These are phyloP conservation scores for Paracyprichromis sp. DNA, from an alignment of 2,113 vertebrate genomes.

Conservation along the genomic window DNA sequence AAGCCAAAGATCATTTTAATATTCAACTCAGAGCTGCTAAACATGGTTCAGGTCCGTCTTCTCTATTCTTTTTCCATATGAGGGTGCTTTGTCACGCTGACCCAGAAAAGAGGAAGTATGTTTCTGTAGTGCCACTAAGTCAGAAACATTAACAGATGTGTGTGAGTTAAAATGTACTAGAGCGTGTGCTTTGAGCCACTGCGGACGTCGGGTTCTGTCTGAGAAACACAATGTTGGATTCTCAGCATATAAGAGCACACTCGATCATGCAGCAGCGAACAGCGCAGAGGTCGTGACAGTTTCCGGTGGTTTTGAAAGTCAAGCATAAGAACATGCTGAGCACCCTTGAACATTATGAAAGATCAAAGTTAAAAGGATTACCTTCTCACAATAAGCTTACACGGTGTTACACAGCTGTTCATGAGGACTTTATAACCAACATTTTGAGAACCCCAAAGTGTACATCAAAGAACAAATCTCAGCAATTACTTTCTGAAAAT, in stretches of 20 bases:
- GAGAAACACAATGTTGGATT: not conserved
- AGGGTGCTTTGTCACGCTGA: not conserved
- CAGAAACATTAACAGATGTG: not conserved
- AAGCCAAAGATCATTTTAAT: not conserved
- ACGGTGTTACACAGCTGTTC: not conserved
- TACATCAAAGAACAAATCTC: not conserved
- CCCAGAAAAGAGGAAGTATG: not conserved
- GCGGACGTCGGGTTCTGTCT: fast-evolving
- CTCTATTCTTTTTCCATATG: not conserved
- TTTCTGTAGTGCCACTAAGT: not conserved
- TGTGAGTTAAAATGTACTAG: not conserved
- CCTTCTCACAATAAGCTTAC: not conserved
- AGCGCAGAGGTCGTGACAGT: not conserved
- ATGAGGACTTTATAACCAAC: not conserved
- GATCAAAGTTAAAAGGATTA: not conserved
- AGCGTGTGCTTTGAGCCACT: not conserved
- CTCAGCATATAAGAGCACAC: not conserved
- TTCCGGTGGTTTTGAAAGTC: not conserved
- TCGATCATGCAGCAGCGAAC: not conserved
- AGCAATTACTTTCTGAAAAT: not conserved
- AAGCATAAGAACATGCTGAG: not conserved
- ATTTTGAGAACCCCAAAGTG: not conserved
- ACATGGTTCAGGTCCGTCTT: not conserved
- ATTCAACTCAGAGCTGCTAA: not conserved
- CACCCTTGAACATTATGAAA: not conserved